Base-by-base conservation (phyloP, 2,888 invertebrate species). In the Ptychoptera contaminata region DNA sequence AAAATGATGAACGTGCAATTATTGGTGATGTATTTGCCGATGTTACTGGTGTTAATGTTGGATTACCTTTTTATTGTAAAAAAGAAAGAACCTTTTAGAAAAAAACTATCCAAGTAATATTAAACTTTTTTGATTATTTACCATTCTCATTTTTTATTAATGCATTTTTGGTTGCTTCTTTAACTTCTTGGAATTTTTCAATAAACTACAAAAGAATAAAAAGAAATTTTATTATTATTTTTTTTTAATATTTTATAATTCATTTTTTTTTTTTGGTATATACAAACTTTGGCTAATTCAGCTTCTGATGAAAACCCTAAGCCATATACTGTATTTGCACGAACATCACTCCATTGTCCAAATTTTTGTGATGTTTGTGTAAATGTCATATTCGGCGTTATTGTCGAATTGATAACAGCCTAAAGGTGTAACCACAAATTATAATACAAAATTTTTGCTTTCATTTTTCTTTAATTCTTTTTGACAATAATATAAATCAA, bases 281-380 rank as follows among this genome's bases (percentile, higher is more conserved):
- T 37, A 23, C 45, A 14, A 50, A 64, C 64, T 79, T 93, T 93
- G 57, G 88, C 90, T 48, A 97, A 70, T 65, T 97, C 96, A 14
- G 80, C 80, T 65, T 97, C 97, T 1, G 92, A 87, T 37, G 88
- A 82, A 68, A 96, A 96, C 8, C 96, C 96, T 45, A 96, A 75
- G 1, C 96, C 96, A 64, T 96, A 96, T 9, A 96, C 93, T 0
- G 93, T 94, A 67, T 94, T 94, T 38, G 94, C 94, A 49, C 94
- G 73, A 37, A 92, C 85, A 69, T 97, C 97, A 52, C 93, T 92
- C 96, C 96, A 97, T 66, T 97, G 97, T 1, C 96, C 96, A 69
- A 97, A 97, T 69, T 97, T 97, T 67, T 96, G 96, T 8, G 96
- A 96, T 4, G 96, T 97, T 68, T 96, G 97, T 40, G 96, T 96